Evolutionary conservation across 2,888 invertebrate species (phyloP), one percentile per base, ranked within the genome.

Genomic region (Epicampocera succincta): DNA sequence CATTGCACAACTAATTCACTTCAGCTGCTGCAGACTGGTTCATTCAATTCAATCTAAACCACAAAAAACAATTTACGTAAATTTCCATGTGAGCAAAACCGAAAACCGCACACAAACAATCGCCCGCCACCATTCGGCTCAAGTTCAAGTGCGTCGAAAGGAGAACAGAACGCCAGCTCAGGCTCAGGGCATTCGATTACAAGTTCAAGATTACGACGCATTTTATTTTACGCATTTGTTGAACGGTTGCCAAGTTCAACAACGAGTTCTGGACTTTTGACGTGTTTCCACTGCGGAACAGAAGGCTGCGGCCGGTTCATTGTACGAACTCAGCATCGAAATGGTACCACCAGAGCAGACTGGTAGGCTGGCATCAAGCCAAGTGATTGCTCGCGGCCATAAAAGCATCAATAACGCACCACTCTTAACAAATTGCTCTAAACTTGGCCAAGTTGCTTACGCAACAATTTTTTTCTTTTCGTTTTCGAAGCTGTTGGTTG

Each of bases 151-250:
- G 8, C 65, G 50, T 72, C 29, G 63, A 50, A 54, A 48, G 40
- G 12, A 44, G 25, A 50, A 80, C 58, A 50, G 58, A 38, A 66
- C 17, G 48, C 25, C 56, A 56, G n/a, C 72, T 69, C 29, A 33
- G 60, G n/a, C 48, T 48, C 25, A 61, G 15, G 69, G 69, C 46
- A 44, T 72, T 50, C 25, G 15, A 21, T 38, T 76, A 25, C 84
- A 84, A 84, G 84, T 82, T 84, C 84, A 84, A 84, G 84, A 76
- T 76, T 84, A 84, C 84, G 81, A n/a, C n/a, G n/a, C 84, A 82
- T 40, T n/a, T 11, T 29, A 46, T 19, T 60, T 40, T 71, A 82
- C 82, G 82, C 82, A 79, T 68, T 69, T 48, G 19, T 21, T 61
- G 48, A 73, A 50, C 46, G 13, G 8, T 42, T 72, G 52, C 15